Evolutionary conservation across 2,113 vertebrate species (phyloP).

Genomic region (Muntiacus reevesi): DNA sequence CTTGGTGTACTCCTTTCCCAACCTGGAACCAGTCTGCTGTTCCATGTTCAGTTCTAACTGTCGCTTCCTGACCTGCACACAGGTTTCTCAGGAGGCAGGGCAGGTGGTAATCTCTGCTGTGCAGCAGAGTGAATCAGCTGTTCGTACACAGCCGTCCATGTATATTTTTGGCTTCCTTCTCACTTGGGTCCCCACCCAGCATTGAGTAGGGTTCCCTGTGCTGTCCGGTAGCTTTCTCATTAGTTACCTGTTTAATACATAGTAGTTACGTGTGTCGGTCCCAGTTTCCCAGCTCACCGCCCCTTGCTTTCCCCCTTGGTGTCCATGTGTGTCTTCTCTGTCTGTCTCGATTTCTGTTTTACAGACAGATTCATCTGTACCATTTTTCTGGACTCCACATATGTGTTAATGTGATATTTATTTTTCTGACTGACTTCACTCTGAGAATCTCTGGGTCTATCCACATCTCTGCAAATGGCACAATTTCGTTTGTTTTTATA

Average conservation of each 20-base stretch:
- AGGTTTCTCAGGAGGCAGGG: not conserved
- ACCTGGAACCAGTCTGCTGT: not conserved
- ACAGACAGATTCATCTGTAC: not conserved
- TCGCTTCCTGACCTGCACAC: not conserved
- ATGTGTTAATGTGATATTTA: not conserved
- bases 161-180: not conserved
- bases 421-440: not conserved
- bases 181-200: not conserved
- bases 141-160: not conserved
- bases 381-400: not conserved
- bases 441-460: not conserved
- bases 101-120: not conserved
- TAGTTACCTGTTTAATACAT: not conserved
- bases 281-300: not conserved
- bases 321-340: fast-evolving
- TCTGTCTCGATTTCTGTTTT: not conserved
- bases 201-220: not conserved
- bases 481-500: not conserved
- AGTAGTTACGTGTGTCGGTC: not conserved
- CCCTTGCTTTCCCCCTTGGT: not conserved
- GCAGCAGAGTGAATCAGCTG: not conserved
- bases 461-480: not conserved
- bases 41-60: not conserved
- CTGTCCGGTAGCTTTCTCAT: not conserved
- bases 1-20: fast-evolving